Conservation (phyloP, 2,888 invertebrate genomes). For the Eupithecia inturbata region DNA sequence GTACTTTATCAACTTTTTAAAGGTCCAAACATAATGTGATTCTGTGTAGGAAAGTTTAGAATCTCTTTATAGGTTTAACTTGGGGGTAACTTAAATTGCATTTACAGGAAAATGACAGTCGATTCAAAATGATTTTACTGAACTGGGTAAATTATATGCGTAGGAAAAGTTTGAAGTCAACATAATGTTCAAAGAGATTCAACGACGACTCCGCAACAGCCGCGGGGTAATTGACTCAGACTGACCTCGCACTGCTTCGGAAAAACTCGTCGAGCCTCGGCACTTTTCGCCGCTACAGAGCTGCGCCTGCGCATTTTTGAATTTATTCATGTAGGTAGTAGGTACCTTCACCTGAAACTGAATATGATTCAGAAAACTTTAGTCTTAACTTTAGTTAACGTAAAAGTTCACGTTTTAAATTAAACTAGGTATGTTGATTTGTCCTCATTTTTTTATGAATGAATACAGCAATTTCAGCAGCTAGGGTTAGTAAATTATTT, state of each 20-base stretch:
- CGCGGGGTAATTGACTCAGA: slow-evolving; percentile 87
- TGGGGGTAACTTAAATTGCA: neutral
- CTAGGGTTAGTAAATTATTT: neutral
- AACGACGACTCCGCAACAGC: slow-evolving; percentile 54
- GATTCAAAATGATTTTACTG: neutral
- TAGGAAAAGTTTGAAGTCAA: neutral
- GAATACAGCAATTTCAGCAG: neutral
- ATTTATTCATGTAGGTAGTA: too few species aligned
- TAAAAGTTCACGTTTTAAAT: neutral
- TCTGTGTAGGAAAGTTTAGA: slow-evolving; percentile 9
- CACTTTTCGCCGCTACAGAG: slow-evolving; percentile 52
- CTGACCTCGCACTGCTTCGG: slow-evolving; percentile 84
- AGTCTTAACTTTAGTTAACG: too few species aligned
- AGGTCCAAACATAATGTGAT: neutral
- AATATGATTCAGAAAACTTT: neutral
- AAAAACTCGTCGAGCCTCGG: slow-evolving; percentile 72
- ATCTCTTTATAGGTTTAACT: neutral
- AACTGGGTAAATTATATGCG: neutral
- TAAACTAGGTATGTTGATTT: neutral
- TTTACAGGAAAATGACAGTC: neutral
- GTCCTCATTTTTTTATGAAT: neutral
- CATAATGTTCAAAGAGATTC: slow-evolving; percentile 25
- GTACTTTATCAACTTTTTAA: slow-evolving; percentile 4
- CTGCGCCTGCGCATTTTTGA: slow-evolving; percentile 42
- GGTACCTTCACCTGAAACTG: neutral